Base-by-base conservation (phyloP, 2,797 vertebrate species). In the Miichthys miiuy region DNA sequence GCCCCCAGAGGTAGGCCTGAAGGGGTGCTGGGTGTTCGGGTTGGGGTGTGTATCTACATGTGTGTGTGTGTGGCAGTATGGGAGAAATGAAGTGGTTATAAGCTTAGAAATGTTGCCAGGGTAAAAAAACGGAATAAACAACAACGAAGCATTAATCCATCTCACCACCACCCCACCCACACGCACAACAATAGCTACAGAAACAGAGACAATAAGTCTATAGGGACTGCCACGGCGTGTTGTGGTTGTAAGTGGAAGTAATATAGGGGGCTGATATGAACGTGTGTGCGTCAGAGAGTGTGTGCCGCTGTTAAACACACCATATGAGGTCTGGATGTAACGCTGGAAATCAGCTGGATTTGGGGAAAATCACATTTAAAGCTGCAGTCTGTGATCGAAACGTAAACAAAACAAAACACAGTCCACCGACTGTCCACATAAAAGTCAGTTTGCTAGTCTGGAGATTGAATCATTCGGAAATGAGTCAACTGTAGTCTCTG, bases 131-230 rank as follows among this genome's bases (percentile, higher is more conserved):
- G 18, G 70, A 84, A 63, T 74, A 76, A 83, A 87, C 25, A 83
- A 86, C 76, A 77, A 82, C 27, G 73, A 72, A n/a, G 68, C 81
- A 89, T 90, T 90, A 88, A 91, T 89, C 82, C 89, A 79, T 60
- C 69, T n/a, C 77, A 67, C 9, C 77, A 67, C 7, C 72, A 68
- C 30, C 83, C 68, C 81, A 75, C 67, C 79, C 77, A 80, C 79
- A 56, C 55, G 71, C 77, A 72, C 74, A 80, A 87, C 82, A 88
- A 88, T 74, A 18, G 79, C 68, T 55, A 71, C 79, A 86, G 61
- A 74, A 48, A 21, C 69, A 51, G 60, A 87, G 77, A 81, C 82
- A 80, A 80, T 79, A 4, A 4, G 51, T 77, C 77, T 54, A 27
- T 50, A 72, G 79, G 64, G 79, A 70, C 63, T 1, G 57, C 50